Conservation (phyloP, 2,113 vertebrate genomes). For the Illadopsis cleaveri region DNA sequence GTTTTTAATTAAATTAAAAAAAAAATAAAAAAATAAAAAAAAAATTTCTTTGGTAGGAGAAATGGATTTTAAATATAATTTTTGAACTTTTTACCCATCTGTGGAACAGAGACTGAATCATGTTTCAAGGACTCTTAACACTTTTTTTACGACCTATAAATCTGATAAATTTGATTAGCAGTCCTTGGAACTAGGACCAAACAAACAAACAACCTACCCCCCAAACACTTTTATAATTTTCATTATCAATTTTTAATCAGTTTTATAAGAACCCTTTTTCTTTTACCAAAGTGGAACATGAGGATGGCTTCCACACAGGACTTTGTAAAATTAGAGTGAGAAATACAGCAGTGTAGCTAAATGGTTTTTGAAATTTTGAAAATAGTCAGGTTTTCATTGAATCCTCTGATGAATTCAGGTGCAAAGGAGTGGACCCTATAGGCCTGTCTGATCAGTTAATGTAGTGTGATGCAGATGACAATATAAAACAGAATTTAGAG, state of each 20-base stretch:
- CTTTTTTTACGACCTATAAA: neutral
- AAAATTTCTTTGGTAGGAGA: neutral
- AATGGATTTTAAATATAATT: neutral
- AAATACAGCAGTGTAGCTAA: neutral
- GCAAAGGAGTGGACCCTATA: neutral
- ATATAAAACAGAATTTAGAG: neutral
- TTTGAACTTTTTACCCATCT: neutral
- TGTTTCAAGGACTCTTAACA: neutral
- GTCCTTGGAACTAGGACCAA: neutral
- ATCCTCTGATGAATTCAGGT: neutral
- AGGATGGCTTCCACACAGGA: neutral
- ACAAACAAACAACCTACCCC: accelerated
- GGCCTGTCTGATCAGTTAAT: neutral
- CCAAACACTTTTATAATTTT: neutral
- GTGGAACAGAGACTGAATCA: neutral
- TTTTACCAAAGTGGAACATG: neutral
- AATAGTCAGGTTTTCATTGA: neutral
- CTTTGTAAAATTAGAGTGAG: neutral
- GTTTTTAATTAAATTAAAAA: neutral
- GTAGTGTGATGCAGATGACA: neutral
- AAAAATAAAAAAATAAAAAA: neutral
- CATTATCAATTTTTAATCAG: neutral
- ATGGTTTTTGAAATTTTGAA: neutral
- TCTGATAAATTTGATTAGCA: neutral
- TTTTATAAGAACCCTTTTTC: neutral